Evolutionary conservation across 1,140 invertebrate species (phyloP).

Genomic region (Tenebrio molitor): DNA sequence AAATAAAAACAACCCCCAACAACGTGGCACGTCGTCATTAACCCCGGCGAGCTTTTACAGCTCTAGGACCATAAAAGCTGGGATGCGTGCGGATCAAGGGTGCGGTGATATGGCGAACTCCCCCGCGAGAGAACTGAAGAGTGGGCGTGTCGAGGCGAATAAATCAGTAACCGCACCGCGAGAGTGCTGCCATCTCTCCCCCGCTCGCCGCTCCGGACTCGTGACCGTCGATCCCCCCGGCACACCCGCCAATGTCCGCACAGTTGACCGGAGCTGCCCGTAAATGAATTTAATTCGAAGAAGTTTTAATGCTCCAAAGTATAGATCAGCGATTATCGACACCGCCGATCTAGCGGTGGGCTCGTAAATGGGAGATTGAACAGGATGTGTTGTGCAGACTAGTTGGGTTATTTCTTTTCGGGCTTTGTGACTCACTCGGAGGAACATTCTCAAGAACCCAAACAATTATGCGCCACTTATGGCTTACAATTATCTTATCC

Average conservation of each 20-base stretch:
- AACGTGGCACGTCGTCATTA: conserved; percentile 40
- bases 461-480: no score
- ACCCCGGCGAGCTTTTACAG: conserved; percentile 43
- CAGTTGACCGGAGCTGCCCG: neutral
- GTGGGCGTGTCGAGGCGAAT: conserved; percentile 61
- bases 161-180: conserved; percentile 61
- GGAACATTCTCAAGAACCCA: no score
- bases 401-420: no score
- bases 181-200: conserved; percentile 35
- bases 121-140: conserved; percentile 54
- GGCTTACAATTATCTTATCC: no score
- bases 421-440: no score
- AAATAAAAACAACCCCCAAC: conserved; percentile 46
- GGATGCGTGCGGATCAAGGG: conserved; percentile 51
- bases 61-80: conserved; percentile 37
- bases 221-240: conserved; percentile 36
- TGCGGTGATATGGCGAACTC: conserved; percentile 53
- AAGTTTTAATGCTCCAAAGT: neutral
- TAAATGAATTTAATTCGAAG: conserved; percentile 5
- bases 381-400: no score
- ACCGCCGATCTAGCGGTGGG: neutral
- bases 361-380: neutral
- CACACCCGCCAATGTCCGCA: conserved; percentile 34
- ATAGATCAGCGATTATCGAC: neutral
- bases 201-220: conserved; percentile 30